These are phyloP conservation scores for Opisthograptis luteolata DNA, from an alignment of 2,888 invertebrate species.

Conservation along the genomic window DNA sequence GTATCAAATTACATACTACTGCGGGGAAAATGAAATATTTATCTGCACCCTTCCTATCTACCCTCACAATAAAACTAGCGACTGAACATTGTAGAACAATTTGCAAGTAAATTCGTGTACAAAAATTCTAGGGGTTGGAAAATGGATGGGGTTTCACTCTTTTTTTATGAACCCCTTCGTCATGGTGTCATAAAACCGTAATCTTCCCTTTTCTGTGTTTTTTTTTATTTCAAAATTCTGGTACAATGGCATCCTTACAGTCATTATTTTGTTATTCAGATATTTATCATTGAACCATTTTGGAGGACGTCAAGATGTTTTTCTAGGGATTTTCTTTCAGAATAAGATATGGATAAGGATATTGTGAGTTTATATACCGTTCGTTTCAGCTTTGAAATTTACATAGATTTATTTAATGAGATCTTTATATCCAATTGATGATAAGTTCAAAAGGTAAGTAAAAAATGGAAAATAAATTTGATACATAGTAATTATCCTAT, in stretches of 20 bases:
- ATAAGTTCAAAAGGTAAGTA: too few relatives aligned
- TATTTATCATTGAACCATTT: constrained; percentile 13
- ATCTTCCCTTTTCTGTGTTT: constrained; percentile 18
- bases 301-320: neutral
- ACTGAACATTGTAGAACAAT: constrained; percentile 28
- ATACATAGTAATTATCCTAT: too few relatives aligned
- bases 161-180: constrained; percentile 26
- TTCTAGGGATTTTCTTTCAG: neutral
- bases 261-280: constrained; percentile 19
- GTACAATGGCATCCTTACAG: constrained; percentile 11
- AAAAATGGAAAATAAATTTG: too few relatives aligned
- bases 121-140: constrained; percentile 21
- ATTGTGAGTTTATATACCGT: too few relatives aligned
- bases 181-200: constrained; percentile 19
- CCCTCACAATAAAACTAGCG: constrained; percentile 28
- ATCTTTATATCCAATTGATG: too few relatives aligned
- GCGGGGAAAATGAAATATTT: constrained; percentile 22
- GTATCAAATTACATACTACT: constrained; percentile 7
- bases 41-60: constrained; percentile 24
- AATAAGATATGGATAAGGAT: too few relatives aligned
- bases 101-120: constrained; percentile 27
- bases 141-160: constrained; percentile 19
- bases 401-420: too few relatives aligned
- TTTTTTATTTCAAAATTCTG: constrained; percentile 16
- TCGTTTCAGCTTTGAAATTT: too few relatives aligned